phyloP scores from a whole-genome alignment of 2,888 invertebrate species.

The Tetrapedia diversipes region DNA sequence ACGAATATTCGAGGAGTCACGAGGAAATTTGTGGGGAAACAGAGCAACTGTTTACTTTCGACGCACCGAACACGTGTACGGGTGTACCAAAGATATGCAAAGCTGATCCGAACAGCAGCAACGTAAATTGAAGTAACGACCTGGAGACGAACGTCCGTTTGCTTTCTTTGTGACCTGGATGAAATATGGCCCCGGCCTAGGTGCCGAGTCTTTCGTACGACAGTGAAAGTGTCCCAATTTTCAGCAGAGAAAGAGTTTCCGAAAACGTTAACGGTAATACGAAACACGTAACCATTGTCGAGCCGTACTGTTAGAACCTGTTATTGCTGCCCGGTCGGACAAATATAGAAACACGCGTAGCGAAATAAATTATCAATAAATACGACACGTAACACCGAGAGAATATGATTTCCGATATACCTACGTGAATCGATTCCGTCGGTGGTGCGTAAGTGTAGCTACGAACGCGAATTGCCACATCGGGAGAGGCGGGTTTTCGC shows the following conservation, averaged over 20 bases:
- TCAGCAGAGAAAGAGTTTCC: slow-evolving; percentile 61
- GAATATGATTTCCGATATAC: not conserved
- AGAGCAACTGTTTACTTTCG: slow-evolving; percentile 41
- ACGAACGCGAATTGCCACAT: not conserved
- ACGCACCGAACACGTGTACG: slow-evolving; percentile 22
- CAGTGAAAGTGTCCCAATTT: slow-evolving; percentile 72
- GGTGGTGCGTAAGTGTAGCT: not conserved
- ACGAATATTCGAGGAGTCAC: not conserved
- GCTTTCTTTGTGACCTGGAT: slow-evolving; percentile 55
- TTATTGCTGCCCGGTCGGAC: not conserved
- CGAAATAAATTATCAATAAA: slow-evolving; percentile 22
- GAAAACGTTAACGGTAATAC: slow-evolving; percentile 52
- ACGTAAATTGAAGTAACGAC: slow-evolving; percentile 60
- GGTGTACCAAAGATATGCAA: slow-evolving; percentile 50
- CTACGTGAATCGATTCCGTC: not conserved
- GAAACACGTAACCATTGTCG: slow-evolving; percentile 39
- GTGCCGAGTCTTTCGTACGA: slow-evolving; percentile 62
- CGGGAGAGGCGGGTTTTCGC: not conserved
- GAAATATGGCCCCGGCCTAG: slow-evolving; percentile 57
- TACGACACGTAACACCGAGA: not conserved
- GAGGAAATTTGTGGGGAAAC: not conserved
- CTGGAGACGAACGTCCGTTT: slow-evolving; percentile 44
- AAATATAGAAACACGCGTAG: slow-evolving; percentile 4
- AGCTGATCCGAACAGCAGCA: slow-evolving; percentile 18
- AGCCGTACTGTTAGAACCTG: slow-evolving; percentile 13